phyloP scores from a whole-genome alignment of 2,113 vertebrate species.

The Pedionomus torquatus region DNA sequence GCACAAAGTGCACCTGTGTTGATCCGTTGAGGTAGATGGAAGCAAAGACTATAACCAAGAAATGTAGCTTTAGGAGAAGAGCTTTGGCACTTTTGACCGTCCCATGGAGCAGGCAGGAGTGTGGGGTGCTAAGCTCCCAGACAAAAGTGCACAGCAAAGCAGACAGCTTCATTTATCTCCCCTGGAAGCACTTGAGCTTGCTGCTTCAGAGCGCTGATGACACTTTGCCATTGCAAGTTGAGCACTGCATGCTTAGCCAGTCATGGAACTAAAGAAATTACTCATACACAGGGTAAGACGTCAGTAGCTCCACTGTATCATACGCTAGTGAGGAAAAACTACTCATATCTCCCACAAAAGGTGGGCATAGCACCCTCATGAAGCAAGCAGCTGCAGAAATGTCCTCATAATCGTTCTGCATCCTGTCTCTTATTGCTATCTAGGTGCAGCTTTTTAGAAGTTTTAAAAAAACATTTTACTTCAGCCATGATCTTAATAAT shows the following conservation, averaged over 20 bases:
- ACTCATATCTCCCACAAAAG: neutral
- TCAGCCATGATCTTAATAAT: neutral
- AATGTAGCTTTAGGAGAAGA: neutral
- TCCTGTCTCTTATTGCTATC: neutral
- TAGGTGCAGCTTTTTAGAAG: neutral
- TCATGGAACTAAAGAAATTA: neutral
- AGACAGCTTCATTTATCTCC: neutral
- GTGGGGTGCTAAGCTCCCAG: neutral
- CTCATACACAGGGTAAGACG: neutral
- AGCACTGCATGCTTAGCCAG: neutral
- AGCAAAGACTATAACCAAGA: neutral
- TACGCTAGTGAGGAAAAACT: neutral
- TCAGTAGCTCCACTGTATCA: neutral
- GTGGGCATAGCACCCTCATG: fast-evolving
- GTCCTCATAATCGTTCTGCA: neutral
- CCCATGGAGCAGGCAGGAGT: neutral
- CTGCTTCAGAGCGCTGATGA: neutral
- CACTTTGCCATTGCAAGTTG: neutral
- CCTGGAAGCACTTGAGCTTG: neutral
- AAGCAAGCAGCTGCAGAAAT: neutral
- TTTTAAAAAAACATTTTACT: neutral
- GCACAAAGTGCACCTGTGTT: neutral
- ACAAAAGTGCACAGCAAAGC: neutral
- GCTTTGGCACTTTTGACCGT: neutral
- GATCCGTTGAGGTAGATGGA: neutral